Conservation (phyloP, 1,140 invertebrate genomes). For the Lucilia cuprina region DNA sequence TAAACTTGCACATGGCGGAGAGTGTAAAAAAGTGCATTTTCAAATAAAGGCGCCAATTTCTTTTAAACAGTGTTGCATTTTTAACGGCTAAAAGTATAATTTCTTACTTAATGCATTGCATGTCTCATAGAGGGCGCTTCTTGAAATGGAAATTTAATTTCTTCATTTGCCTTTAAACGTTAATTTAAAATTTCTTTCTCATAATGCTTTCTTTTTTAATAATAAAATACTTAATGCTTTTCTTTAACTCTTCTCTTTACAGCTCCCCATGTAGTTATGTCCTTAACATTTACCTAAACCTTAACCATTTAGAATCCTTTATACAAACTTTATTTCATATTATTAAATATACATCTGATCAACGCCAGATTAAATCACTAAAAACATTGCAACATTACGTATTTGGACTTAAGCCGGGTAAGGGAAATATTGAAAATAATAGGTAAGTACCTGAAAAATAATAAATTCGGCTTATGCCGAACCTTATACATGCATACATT, state of each 20-base stretch:
- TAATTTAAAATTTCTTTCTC: not conserved
- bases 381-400: not conserved
- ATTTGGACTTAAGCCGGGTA: not conserved
- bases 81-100: not conserved
- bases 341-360: not conserved
- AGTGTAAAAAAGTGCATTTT: not conserved
- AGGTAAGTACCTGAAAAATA: too few relatives aligned
- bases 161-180: too few relatives aligned
- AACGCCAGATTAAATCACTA: not conserved
- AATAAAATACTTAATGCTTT: not conserved
- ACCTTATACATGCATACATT: too few relatives aligned
- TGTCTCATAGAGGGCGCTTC: not conserved
- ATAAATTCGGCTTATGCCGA: too few relatives aligned
- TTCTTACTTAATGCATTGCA: not conserved
- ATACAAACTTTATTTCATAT: not conserved
- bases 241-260: not conserved
- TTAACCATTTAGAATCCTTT: not conserved
- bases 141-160: not conserved
- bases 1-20: not conserved
- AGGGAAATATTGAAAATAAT: not conserved
- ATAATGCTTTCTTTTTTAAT: too few relatives aligned
- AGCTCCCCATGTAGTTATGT: conserved; percentile 15
- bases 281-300: not conserved
- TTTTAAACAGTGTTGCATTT: not conserved
- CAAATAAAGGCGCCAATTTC: not conserved